These are phyloP conservation scores for Gastrophysa polygoni DNA, from an alignment of 2,888 invertebrate genomes.

Conservation along the genomic window DNA sequence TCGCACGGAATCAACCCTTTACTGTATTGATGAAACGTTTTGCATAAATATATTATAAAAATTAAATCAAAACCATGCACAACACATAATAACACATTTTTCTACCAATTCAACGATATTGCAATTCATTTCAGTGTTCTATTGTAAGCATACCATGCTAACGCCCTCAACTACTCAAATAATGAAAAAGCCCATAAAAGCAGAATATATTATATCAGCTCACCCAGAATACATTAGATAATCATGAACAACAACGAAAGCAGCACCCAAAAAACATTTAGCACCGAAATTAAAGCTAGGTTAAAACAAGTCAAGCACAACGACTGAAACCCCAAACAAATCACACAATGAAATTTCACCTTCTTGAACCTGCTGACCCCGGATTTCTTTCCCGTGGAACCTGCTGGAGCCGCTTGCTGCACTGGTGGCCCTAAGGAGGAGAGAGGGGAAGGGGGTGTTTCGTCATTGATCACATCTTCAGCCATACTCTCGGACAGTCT, in stretches of 20 bases:
- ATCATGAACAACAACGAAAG: constrained; percentile 22
- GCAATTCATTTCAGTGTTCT: too few relatives aligned
- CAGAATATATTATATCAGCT: constrained; percentile 17
- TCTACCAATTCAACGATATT: too few relatives aligned
- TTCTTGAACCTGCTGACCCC: constrained; percentile 52
- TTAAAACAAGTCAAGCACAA: constrained; percentile 49
- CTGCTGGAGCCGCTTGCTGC: constrained; percentile 43
- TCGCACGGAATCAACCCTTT: too few relatives aligned
- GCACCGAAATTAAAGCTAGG: constrained; percentile 36
- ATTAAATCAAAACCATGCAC: too few relatives aligned
- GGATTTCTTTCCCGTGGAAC: constrained; percentile 58
- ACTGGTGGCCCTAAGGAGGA: constrained; percentile 49
- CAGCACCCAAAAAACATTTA: constrained; percentile 34
- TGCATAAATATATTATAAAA: too few relatives aligned
- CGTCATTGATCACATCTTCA: constrained; percentile 43
- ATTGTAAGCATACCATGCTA: too few relatives aligned
- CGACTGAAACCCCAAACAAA: constrained; percentile 49
- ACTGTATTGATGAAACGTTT: too few relatives aligned
- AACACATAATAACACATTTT: too few relatives aligned
- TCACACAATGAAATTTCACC: constrained; percentile 56
- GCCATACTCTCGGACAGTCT: constrained; percentile 45
- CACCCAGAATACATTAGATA: constrained; percentile 22
- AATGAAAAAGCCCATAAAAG: constrained; percentile 24
- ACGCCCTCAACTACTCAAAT: background rate
- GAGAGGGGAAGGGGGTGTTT: constrained; percentile 30